These are phyloP conservation scores for Paramuricea clavata DNA, from an alignment of 92 coral and sea anemone species.

Conservation along the genomic window DNA sequence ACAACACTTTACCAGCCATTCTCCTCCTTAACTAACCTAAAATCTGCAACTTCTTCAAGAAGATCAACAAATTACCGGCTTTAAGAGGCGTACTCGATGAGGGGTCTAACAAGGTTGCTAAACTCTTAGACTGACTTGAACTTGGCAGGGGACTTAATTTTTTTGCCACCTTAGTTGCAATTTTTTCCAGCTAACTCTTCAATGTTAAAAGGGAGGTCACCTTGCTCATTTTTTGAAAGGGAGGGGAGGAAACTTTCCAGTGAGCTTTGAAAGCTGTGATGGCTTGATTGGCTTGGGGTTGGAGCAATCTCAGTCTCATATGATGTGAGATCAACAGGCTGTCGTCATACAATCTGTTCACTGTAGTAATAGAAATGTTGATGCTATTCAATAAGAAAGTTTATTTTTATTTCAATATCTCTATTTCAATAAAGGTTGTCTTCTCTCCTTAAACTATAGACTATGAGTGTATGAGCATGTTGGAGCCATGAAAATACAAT, in stretches of 20 bases:
- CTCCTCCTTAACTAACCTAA: not conserved
- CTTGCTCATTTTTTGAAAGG: not conserved
- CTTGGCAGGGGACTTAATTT: not conserved
- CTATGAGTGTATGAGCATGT: no score
- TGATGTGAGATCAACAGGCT: not conserved
- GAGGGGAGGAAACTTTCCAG: conserved; percentile 2
- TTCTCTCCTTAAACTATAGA: no score
- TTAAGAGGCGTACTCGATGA: not conserved
- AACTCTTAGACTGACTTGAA: not conserved
- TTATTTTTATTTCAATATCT: not conserved
- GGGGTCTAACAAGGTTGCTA: not conserved
- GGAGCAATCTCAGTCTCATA: not conserved
- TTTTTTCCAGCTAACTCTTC: conserved; percentile 13
- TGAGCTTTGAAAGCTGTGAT: not conserved
- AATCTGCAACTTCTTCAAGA: conserved; percentile 1
- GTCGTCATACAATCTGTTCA: not conserved
- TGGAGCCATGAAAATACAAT: no score
- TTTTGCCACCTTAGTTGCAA: conserved; percentile 5
- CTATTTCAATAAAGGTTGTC: not conserved
- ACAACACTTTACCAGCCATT: conserved; percentile 4
- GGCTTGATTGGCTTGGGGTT: not conserved
- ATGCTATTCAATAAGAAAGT: not conserved
- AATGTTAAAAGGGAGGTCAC: not conserved
- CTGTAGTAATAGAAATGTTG: not conserved
- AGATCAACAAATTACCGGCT: conserved; percentile 20